Percentiles rank a stretch among this genome's conserved stretches.
phyloP scores from a whole-genome alignment of 2,888 invertebrate genomes.

The Augiades crinisus region DNA sequence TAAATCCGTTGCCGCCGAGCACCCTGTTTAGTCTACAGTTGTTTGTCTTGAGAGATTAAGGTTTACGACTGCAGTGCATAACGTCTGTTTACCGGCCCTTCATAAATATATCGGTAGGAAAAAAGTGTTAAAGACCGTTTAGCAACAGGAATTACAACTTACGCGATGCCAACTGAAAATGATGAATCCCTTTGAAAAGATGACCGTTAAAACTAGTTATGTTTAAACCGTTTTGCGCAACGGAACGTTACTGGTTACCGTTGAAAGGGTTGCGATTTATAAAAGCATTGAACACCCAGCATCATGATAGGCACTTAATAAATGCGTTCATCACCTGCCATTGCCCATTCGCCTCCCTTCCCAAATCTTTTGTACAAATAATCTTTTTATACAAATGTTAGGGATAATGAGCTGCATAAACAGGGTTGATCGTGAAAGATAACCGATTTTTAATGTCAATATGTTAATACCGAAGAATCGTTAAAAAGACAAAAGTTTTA shows the following conservation, averaged over 20 bases:
- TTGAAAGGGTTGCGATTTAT: conserved; percentile 60
- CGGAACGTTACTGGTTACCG: conserved; percentile 42
- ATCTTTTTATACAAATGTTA: background rate
- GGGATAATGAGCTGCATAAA: conserved; percentile 6
- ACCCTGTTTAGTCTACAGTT: conserved; percentile 64
- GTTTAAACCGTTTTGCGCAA: conserved; percentile 43
- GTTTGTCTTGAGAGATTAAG: conserved; percentile 51
- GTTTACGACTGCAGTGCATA: conserved; percentile 48
- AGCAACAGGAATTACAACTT: no score
- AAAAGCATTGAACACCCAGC: conserved; percentile 33
- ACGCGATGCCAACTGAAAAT: background rate
- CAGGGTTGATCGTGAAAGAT: background rate
- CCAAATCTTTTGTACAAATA: conserved; percentile 1
- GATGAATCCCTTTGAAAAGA: conserved; percentile 15
- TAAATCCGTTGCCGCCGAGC: conserved; percentile 45
- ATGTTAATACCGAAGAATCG: background rate
- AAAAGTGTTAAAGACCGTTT: conserved; percentile 20
- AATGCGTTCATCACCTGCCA: conserved; percentile 2
- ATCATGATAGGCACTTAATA: conserved; percentile 8
- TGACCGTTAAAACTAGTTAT: conserved; percentile 61
- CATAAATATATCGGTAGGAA: conserved; percentile 41
- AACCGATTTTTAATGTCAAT: background rate
- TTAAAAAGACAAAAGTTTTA: no score
- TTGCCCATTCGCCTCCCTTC: background rate
- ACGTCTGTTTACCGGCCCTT: conserved; percentile 54